These are phyloP conservation scores for Sycophila sp. DNA, from an alignment of 1,140 invertebrate genomes.

Conservation along the genomic window DNA sequence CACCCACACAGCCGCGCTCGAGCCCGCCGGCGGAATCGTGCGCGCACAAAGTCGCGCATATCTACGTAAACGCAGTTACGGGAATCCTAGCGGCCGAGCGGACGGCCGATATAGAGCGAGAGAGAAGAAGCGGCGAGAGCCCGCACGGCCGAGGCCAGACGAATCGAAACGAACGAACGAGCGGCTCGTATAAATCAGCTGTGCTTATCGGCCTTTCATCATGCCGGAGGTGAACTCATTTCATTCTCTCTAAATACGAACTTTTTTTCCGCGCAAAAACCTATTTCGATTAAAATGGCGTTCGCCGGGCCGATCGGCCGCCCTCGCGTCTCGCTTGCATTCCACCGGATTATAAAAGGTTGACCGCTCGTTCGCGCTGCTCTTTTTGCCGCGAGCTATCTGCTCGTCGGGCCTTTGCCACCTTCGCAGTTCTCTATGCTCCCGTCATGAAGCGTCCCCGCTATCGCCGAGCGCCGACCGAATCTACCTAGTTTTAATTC, in stretches of 20 bases:
- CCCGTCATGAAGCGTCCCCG: no score
- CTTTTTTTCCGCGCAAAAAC: conserved; percentile 64
- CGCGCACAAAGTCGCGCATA: conserved; percentile 31
- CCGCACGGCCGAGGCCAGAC: no score
- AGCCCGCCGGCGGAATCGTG: conserved; percentile 37
- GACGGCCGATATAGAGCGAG: not conserved
- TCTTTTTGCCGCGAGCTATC: conserved; percentile 19
- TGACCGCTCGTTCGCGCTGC: conserved; percentile 35
- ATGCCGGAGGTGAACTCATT: conserved; percentile 65
- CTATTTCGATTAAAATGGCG: conserved; percentile 66
- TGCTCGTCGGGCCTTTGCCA: not conserved
- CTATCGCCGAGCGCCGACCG: no score
- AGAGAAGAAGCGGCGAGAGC: conserved; percentile 15
- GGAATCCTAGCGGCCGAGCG: conserved; percentile 36
- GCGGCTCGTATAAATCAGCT: conserved; percentile 59
- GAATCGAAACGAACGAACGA: conserved; percentile 31
- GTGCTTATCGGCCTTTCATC: conserved; percentile 67
- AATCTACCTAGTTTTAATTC: not conserved
- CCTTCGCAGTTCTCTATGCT: not conserved
- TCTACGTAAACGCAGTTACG: conserved; percentile 52
- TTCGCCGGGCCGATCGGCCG: conserved; percentile 3
- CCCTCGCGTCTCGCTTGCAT: conserved; percentile 50
- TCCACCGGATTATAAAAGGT: conserved; percentile 58
- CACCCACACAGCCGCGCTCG: conserved; percentile 29
- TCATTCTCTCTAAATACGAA: conserved; percentile 66